Conservation (phyloP, 1,140 invertebrate genomes). For the Pseudomyrmex gracilis region DNA sequence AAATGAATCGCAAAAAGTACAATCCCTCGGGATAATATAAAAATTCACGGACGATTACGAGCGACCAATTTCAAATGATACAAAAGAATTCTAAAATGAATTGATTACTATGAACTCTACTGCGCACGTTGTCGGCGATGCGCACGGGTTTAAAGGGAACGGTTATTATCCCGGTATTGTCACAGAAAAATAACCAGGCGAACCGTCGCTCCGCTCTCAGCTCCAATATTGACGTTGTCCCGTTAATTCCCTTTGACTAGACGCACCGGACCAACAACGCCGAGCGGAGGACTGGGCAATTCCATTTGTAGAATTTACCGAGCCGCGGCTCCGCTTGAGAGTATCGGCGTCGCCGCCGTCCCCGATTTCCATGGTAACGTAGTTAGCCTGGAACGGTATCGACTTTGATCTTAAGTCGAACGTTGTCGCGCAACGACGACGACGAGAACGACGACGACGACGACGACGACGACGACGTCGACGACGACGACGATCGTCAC, state of each 20-base stretch:
- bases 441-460: too few relatives aligned
- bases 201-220: constrained; percentile 23
- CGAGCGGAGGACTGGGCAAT: constrained; percentile 12
- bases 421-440: constrained; percentile 4
- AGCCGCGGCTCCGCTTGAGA: constrained; percentile 43
- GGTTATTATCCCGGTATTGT: constrained; percentile 39
- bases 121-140: not conserved
- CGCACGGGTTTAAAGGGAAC: constrained; percentile 22
- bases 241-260: constrained; percentile 62
- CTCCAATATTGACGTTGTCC: constrained; percentile 67
- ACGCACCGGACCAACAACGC: constrained; percentile 54
- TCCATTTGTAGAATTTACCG: constrained; percentile 65
- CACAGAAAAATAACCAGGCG: constrained; percentile 61
- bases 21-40: not conserved
- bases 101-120: not conserved
- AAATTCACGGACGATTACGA: constrained; percentile 14
- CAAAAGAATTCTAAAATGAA: constrained; percentile 3
- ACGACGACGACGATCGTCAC: constrained; percentile 36
- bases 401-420: constrained; percentile 64
- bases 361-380: constrained; percentile 63
- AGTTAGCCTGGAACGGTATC: constrained; percentile 54
- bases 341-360: constrained; percentile 31
- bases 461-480: too few relatives aligned
- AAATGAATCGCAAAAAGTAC: not conserved
- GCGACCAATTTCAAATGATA: constrained; percentile 5